Base-by-base conservation (phyloP, 2,797 vertebrate genomes). In the Bucorvus abyssinicus region DNA sequence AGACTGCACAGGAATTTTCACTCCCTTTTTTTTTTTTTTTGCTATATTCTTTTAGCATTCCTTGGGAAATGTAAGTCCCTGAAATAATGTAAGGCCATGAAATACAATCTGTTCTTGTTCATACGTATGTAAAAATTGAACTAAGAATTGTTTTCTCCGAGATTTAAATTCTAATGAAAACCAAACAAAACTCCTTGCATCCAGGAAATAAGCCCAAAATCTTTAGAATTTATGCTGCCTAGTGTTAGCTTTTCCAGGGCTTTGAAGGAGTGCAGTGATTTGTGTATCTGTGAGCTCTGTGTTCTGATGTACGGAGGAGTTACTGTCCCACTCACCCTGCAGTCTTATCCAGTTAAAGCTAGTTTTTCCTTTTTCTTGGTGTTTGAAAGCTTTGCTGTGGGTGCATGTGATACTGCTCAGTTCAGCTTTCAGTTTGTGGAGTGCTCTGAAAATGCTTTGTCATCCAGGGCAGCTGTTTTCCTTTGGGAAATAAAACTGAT, bases 391-490 rank as follows among this genome's bases (percentile, higher is more conserved):
- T 92, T 79, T 79, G 18, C 36, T 32, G 0, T 59, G 40, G 20
- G 38, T 81, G 47, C 20, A 8, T 0, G 0, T 52, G 57, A 18
- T 50, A 49, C 12, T n/a, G 18, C 61, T 93, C 36, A 38, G 10
- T 88, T 92, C 38, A 67, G 70, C 40, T 67, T 14, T 24, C 14
- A 6, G 74, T 64, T 56, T 49, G 36, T 84, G 67, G 59, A 74
- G 29, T 67, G 80, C 49, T 94, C 56, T 11, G n/a, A 63, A 87
- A 87, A 40, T 10, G 6, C 40, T 53, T 79, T 90, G 74, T 76
- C 56, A 91, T 60, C 4, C 22, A 81, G 44, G 91, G 42, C 77
- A 95, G 83, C 74, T 93, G 77, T 94, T 91, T 93, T 91, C 83
- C 70, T 91, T 61, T 86, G 81, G 64, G 89, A 94, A 88, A 77